Percentiles rank a stretch among this genome's conserved stretches.
Evolutionary conservation across 2,797 vertebrate genomes (phyloP).

Genomic region (Miichthys miiuy): DNA sequence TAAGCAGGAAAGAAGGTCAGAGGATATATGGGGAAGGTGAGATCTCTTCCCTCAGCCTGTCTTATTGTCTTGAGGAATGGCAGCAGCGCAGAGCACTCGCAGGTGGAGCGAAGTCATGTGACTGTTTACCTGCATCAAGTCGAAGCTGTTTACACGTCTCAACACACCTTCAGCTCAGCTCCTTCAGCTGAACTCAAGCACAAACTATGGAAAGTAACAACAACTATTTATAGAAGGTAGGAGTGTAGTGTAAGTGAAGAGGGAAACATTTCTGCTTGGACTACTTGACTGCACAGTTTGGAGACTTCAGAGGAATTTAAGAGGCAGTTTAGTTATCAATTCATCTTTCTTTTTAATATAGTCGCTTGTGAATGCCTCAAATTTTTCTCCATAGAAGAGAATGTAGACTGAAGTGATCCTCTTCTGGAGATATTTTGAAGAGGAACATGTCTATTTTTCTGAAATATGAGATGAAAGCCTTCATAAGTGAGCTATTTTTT

Average conservation of each 20-base stretch:
- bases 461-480: not conserved
- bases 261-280: not conserved
- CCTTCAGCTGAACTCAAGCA: not conserved
- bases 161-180: constrained; percentile 4
- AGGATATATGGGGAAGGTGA: constrained; percentile 32
- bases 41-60: not conserved
- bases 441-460: not conserved
- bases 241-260: not conserved
- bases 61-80: constrained; percentile 2
- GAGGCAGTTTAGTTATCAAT: not conserved
- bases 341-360: not conserved
- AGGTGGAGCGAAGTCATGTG: constrained; percentile 27
- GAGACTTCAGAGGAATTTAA: not conserved
- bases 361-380: not conserved
- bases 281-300: not conserved
- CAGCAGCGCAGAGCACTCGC: constrained; percentile 3
- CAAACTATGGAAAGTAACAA: constrained; percentile 1
- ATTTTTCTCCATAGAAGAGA: not conserved
- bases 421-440: not conserved
- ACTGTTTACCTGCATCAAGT: constrained; percentile 9
- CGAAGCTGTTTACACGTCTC: constrained; percentile 12
- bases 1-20: constrained; percentile 45
- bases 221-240: constrained; percentile 8
- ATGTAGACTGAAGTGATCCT: not conserved
- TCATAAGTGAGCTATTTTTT: not conserved